Base-by-base conservation (phyloP, 2,113 vertebrate genomes). In the Menidia beryllina region DNA sequence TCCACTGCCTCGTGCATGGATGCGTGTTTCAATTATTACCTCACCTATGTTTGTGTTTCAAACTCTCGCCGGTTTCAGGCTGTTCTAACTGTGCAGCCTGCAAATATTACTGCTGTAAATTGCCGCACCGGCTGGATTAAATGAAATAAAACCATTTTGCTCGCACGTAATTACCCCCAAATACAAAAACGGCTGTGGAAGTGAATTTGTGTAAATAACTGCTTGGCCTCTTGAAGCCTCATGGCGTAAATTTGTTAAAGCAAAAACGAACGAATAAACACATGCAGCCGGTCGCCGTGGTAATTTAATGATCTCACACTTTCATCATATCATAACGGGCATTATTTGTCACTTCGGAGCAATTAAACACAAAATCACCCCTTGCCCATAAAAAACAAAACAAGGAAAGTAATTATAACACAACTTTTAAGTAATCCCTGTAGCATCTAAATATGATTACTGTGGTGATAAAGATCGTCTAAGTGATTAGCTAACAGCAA, bases 251-350 rank as follows among this genome's bases (percentile, higher is more conserved):
- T 91, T 87, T 91, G 83, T 47, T 84, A 77, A 59, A 51, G 75
- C 61, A 41, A 21, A 72, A 86, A 82, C 57, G 52, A 82, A 84
- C 52, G 45, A 89, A 92, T 86, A 89, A 88, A 86, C 77, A 88
- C 82, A 80, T 66, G 61, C 88, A 83, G 92, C 84, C 75, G 67
- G 79, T 86, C 67, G 84, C 87, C 23, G 49, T 78, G 62, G 85
- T 89, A 92, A 92, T 93, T 93, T 92, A 94, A 94, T 93, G 93
- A 94, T 93, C 91, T 86, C 81, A 84, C 79, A 79, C 91, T 94
- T 92, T 92, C 91, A 93, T 94, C 92, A 92, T 93, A 92, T 92
- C 90, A 80, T 89, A 91, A 86, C 77, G 71, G 82, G 87, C 84
- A 86, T 93, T 92, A 93, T 92, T 86, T 92, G 91, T 93, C 92